Evolutionary conservation across 2,113 vertebrate species (phyloP), one percentile per base, ranked within the genome.

Genomic region (Scomber scombrus): DNA sequence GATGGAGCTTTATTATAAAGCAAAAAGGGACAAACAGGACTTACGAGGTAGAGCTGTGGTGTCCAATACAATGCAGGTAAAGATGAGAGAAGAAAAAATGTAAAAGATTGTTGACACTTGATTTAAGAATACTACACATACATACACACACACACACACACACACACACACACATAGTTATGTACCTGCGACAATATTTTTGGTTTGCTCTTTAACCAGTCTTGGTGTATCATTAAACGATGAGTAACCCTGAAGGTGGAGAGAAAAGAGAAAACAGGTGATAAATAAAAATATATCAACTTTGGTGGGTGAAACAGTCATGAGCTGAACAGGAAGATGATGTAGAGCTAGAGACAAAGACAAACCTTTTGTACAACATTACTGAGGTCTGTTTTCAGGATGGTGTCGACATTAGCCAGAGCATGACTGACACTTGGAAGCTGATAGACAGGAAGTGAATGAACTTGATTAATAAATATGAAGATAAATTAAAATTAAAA

Each of bases 171-270:
- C 54, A 46, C n/a, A 57, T 21, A 43, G 0, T 3, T 13, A 21
- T 82, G 94, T 86, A 99, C 98, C 97, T 91, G 94, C 60, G 26
- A 96, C 72, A 65, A 97, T 81, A 23, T 91, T 91, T 82, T 47
- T 92, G 8, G 97, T 98, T 90, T 99, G 96, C 56, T 96, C 95
- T 76, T 95, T 91, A 23, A 99, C 95, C 85, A 95, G 85, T 78
- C 87, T 91, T 29, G 97, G 96, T 47, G 97, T 98, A 78, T 96
- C 91, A 52, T 98, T 97, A 88, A 99, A 96, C 54, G 96, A 95
- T 15, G 91, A 84, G 87, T 98, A 97, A 52, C 97, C 97, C 98
- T 99, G 88, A 71, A 93, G 71, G 78, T 75, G 68, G n/a, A 73
- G 43, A 72, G 29, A 71, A 71, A 67, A 51, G 43, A 82, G 14